Percentiles rank a stretch among this genome's conserved stretches.
Conservation (phyloP, 2,113 vertebrate genomes). For the Seriola aureovittata region DNA sequence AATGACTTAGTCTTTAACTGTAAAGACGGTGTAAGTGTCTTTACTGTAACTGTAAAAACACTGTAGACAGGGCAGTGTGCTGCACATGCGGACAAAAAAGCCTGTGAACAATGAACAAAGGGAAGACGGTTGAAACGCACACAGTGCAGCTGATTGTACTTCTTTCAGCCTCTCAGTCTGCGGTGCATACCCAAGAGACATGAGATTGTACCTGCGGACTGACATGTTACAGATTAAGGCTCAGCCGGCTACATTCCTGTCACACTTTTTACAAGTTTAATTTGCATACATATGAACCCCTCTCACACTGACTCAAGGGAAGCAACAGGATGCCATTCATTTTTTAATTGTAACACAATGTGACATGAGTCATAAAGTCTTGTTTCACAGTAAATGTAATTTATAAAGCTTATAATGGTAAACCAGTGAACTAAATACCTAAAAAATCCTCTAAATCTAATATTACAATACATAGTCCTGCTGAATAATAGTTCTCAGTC, state of each 20-base stretch:
- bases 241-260: conserved; percentile 35
- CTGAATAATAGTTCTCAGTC: neutral
- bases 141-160: conserved; percentile 38
- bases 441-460: too few species aligned
- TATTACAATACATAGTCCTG: neutral
- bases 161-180: neutral
- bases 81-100: neutral
- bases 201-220: conserved; percentile 28
- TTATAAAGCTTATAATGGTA: neutral
- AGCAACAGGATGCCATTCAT: neutral
- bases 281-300: conserved; percentile 23
- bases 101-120: conserved; percentile 41
- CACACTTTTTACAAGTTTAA: conserved; percentile 16
- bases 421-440: neutral
- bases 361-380: too few species aligned
- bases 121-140: neutral
- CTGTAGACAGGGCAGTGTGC: neutral
- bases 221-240: conserved; percentile 41
- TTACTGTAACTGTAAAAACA: neutral
- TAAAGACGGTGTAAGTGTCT: too few species aligned
- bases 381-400: too few species aligned
- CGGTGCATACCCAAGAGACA: conserved; percentile 29
- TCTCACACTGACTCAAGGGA: neutral
- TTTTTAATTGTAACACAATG: neutral
- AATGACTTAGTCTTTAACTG: too few species aligned